Evolutionary conservation across 92 coral and sea anemone species (phyloP).

Genomic region (Epizoanthus illoricatus): DNA sequence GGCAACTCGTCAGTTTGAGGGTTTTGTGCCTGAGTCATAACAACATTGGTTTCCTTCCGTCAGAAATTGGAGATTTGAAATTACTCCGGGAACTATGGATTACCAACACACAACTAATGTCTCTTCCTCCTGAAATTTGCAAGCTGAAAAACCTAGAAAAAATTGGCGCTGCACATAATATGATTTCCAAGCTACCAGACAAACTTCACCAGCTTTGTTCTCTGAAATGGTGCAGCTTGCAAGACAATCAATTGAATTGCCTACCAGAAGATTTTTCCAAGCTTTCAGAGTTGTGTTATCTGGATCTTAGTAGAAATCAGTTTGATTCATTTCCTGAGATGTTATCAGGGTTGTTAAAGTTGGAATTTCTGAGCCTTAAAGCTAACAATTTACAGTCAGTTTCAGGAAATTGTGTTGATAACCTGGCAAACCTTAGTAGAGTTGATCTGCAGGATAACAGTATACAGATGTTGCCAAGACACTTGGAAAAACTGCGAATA

Average conservation of each 20-base stretch:
- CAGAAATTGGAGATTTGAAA: conserved; percentile 80
- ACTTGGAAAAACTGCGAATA: conserved; percentile 68
- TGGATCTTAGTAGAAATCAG: conserved; percentile 75
- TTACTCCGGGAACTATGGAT: conserved; percentile 85
- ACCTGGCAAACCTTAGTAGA: conserved; percentile 57
- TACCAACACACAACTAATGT: conserved; percentile 86
- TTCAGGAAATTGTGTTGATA: conserved; percentile 38
- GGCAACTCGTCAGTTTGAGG: conserved; percentile 73
- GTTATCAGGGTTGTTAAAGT: conserved; percentile 55
- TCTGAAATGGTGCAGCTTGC: conserved; percentile 79
- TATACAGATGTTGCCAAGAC: conserved; percentile 67
- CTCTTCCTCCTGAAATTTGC: conserved; percentile 94
- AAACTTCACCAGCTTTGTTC: conserved; percentile 58
- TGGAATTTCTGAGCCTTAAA: conserved; percentile 66
- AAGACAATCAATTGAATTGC: conserved; percentile 66
- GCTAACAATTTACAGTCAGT: conserved; percentile 65
- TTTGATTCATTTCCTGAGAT: conserved; percentile 66
- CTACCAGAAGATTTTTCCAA: conserved; percentile 65
- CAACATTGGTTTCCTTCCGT: conserved; percentile 84
- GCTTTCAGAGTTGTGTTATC: conserved; percentile 61
- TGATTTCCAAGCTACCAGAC: conserved; percentile 73
- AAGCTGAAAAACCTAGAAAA: conserved; percentile 64
- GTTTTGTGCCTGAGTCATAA: conserved; percentile 86
- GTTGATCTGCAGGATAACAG: conserved; percentile 80
- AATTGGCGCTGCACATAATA: conserved; percentile 89